phyloP scores from a whole-genome alignment of 2,797 vertebrate genomes.

The Crocodylus rhombifer region DNA sequence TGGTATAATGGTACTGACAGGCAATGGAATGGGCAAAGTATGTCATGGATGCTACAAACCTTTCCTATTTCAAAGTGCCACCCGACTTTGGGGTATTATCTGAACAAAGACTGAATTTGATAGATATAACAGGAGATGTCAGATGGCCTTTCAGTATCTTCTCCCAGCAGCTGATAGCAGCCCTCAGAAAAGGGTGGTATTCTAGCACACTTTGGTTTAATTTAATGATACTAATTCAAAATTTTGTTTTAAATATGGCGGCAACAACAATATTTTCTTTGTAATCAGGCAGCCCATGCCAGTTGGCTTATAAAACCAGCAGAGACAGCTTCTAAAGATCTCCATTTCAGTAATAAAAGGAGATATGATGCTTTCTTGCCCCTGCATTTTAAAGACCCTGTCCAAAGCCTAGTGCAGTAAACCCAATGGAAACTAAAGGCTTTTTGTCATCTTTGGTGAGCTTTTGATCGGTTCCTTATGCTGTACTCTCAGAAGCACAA shows the following conservation, averaged over 20 bases:
- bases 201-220: background rate
- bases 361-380: background rate
- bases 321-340: background rate
- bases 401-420: background rate
- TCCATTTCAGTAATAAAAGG: background rate
- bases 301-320: background rate
- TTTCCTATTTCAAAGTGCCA: background rate
- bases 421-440: background rate
- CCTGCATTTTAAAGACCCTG: background rate
- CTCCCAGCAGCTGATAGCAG: background rate
- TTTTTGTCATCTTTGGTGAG: background rate
- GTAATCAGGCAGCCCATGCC: background rate
- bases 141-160: background rate
- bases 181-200: background rate
- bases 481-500: background rate
- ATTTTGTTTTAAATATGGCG: background rate
- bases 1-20: rapidly evolving
- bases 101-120: background rate
- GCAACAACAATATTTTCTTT: background rate
- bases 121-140: background rate
- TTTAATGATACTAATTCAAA: background rate
- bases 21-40: background rate
- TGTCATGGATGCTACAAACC: background rate
- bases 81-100: background rate
- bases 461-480: rapidly evolving